Base-by-base conservation (phyloP, 2,888 invertebrate species). In the Ormyrus thymus region DNA sequence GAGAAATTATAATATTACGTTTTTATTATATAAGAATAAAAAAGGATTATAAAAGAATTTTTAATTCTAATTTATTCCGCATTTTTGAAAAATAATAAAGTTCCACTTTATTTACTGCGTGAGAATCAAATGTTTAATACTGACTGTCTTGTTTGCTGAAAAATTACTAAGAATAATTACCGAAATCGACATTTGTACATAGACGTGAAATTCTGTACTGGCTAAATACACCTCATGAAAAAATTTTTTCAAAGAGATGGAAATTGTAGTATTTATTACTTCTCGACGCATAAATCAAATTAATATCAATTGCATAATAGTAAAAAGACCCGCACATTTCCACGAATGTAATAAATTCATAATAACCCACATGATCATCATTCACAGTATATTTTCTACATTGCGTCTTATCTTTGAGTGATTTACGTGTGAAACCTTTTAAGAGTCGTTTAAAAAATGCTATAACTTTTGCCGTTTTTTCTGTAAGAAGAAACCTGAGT, bases 341-440 rank as follows among this genome's bases (percentile, higher is more conserved):
- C 70, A 70, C 55, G n/a, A 51, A 53, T 55, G 68, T 72, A 73
- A 77, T 73, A 80, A 80, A 76, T 80, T 73, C 50, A 61, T 73
- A 70, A 80, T 74, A 59, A 74, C 80, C 80, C 80, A 77, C 77
- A 77, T 74, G 73, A 76, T 58, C 64, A 69, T 69, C 51, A 62
- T 68, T 76, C 71, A 76, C 68, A 58, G 62, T 50, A 69, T 46
- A 69, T 76, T 64, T 73, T 43, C 61, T 50, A 59, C 62, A 59
- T 48, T 51, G 29, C 56, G 45, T 11, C 66, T 76, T 74, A 70
- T 65, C 70, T 51, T 46, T 29, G 6, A n/a, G 8, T 76, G 69
- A 76, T 80, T 76, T 73, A 73, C 65, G 61, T 50, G 59, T 15
- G 59, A 69, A 71, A 78, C 62, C 62, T 53, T 69, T 55, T 7